A percentile compares a stretch with the other conserved stretches of the same genome.
phyloP scores from a whole-genome alignment of 2,888 invertebrate genomes.

The Iphiclides podalirius region DNA sequence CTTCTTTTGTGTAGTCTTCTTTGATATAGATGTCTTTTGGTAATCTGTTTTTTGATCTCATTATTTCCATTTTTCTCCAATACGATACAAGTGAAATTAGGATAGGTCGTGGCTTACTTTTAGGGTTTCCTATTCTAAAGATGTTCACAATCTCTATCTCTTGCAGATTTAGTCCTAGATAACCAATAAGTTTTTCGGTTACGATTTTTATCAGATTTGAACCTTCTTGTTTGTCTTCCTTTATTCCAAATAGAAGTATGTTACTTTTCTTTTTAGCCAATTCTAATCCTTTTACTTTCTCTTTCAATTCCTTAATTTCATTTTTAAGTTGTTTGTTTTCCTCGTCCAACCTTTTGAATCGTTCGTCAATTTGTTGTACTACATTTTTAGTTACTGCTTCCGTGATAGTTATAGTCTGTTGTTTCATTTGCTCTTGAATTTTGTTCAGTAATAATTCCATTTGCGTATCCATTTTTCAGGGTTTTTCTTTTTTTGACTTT shows the following conservation, averaged over 20 bases:
- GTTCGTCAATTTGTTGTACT: slow-evolving; percentile 6
- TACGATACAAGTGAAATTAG: slow-evolving; percentile 8
- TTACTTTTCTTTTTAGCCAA: slow-evolving; percentile 9
- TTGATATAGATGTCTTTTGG: slow-evolving; percentile 1
- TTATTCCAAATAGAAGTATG: slow-evolving; percentile 2
- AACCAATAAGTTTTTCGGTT: background rate
- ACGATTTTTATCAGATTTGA: background rate
- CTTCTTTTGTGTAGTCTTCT: slow-evolving; percentile 9
- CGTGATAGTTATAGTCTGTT: slow-evolving; percentile 5
- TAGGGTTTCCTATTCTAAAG: slow-evolving; percentile 2
- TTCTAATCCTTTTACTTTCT: slow-evolving; percentile 3
- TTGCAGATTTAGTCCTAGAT: background rate
- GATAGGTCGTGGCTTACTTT: background rate
- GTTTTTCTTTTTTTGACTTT: too few species aligned
- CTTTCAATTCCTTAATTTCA: slow-evolving; percentile 1
- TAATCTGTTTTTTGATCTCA: slow-evolving; percentile 10
- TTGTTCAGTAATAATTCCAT: slow-evolving; percentile 2
- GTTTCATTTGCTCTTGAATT: slow-evolving; percentile 7
- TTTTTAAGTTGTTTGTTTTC: background rate
- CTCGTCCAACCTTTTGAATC: background rate
- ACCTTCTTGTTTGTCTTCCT: background rate
- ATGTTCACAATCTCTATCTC: background rate
- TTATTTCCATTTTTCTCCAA: slow-evolving; percentile 13
- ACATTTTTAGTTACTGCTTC: slow-evolving; percentile 9
- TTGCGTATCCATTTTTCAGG: slow-evolving; percentile 9